A percentile compares a stretch with the other conserved stretches of the same genome.
These are phyloP conservation scores for Oegoconia quadripuncta DNA, from an alignment of 2,888 invertebrate species.

Conservation along the genomic window DNA sequence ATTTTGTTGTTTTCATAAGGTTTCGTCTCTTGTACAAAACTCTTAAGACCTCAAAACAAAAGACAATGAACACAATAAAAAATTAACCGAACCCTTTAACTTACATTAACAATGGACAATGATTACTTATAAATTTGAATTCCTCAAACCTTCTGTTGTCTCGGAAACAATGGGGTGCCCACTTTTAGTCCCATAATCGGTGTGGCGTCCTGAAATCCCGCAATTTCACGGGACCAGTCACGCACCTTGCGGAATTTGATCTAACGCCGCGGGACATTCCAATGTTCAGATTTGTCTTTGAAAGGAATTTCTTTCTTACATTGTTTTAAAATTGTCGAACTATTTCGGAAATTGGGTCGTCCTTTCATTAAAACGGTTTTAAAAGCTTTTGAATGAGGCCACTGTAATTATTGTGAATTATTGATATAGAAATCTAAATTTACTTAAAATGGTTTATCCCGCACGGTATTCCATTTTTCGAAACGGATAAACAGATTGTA, in stretches of 20 bases:
- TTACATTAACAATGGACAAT: constrained; percentile 4
- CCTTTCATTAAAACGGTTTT: too few relatives aligned
- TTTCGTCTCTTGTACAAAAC: too few relatives aligned
- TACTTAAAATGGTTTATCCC: too few relatives aligned
- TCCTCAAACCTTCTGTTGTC: constrained; percentile 3
- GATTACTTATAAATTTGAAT: constrained; percentile 10
- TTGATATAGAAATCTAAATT: too few relatives aligned
- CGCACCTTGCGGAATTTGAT: constrained; percentile 16
- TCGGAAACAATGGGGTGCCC: constrained; percentile 9
- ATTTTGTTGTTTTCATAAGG: too few relatives aligned
- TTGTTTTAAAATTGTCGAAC: constrained; percentile 1
- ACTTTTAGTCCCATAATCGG: constrained; percentile 9
- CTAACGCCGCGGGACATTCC: constrained; percentile 18
- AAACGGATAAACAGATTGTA: too few relatives aligned
- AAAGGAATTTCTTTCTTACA: background rate
- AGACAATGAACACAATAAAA: background rate
- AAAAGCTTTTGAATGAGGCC: too few relatives aligned
- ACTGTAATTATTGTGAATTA: too few relatives aligned
- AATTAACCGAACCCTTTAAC: constrained; percentile 9
- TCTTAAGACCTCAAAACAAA: too few relatives aligned
- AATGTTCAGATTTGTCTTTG: constrained; percentile 13
- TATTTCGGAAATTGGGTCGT: too few relatives aligned
- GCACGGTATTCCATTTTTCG: too few relatives aligned
- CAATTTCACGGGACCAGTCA: constrained; percentile 16
- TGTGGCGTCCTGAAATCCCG: constrained; percentile 15